Evolutionary conservation across 2,113 vertebrate genomes (phyloP).

Genomic region (Rhea americana): DNA sequence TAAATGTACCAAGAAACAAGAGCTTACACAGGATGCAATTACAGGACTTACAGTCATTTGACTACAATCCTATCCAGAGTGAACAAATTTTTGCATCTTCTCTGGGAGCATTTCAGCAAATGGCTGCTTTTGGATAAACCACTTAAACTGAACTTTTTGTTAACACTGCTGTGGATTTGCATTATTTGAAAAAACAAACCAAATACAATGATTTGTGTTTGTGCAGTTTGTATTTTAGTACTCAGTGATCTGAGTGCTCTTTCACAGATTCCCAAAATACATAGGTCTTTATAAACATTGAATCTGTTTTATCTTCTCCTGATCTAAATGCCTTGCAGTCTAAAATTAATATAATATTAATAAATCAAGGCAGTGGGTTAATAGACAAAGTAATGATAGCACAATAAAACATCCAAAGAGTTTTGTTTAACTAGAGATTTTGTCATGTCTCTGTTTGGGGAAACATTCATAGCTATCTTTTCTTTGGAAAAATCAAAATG

Average conservation of each 20-base stretch:
- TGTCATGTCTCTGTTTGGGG: neutral
- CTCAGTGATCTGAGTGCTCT: neutral
- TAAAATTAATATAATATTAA: neutral
- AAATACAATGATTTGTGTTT: neutral
- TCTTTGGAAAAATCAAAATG: neutral
- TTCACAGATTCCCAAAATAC: neutral
- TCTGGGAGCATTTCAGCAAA: neutral
- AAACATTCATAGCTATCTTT: neutral
- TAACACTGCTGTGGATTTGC: neutral
- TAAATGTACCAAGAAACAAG: neutral
- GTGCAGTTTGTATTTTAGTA: neutral
- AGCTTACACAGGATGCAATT: neutral
- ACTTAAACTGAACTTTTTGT: constrained; percentile 3
- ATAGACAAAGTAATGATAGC: neutral
- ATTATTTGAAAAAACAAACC: neutral
- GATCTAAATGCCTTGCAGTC: neutral
- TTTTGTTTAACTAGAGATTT: neutral
- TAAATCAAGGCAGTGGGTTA: neutral
- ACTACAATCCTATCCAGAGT: neutral
- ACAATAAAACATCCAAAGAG: neutral
- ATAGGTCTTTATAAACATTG: neutral
- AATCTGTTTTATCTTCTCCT: neutral
- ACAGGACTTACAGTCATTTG: neutral
- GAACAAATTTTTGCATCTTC: neutral
- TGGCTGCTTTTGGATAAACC: neutral